These are phyloP conservation scores for Zoanthus gigantus DNA, from an alignment of 92 coral and sea anemone species.

Conservation along the genomic window DNA sequence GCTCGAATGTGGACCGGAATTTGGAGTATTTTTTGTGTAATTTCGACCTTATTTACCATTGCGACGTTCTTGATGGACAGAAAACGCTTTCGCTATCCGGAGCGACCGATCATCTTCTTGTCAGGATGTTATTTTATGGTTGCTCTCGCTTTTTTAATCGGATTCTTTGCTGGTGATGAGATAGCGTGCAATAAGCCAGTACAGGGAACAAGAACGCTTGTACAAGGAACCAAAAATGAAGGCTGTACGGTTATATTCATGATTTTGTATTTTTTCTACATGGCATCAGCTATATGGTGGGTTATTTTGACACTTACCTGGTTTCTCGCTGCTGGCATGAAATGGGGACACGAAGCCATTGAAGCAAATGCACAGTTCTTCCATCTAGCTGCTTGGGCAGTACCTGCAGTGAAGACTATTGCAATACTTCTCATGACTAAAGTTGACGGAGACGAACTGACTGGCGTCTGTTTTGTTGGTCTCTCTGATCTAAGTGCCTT, in stretches of 20 bases:
- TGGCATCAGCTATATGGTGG: conserved; percentile 99
- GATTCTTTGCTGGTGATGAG: conserved; percentile 89
- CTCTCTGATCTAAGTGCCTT: conserved; percentile 88
- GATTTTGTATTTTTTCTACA: conserved; percentile 97
- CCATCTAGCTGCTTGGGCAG: conserved; percentile 99
- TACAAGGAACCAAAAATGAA: conserved; percentile 96
- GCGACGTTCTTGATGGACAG: conserved; percentile 93
- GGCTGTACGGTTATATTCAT: conserved; percentile 97
- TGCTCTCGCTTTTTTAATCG: conserved; percentile 86
- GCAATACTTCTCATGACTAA: conserved; percentile 94
- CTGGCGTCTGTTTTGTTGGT: conserved; percentile 99
- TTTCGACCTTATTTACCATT: conserved; percentile 92
- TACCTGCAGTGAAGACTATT: conserved; percentile 98
- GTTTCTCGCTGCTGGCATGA: conserved; percentile 98
- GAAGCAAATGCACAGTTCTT: conserved; percentile 99
- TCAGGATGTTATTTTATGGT: conserved; percentile 99
- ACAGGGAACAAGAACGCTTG: conserved; percentile 68
- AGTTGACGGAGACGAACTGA: conserved; percentile 97
- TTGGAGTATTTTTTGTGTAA: conserved; percentile 89
- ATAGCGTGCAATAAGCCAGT: conserved; percentile 87
- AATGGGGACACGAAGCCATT: conserved; percentile 99
- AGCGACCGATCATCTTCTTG: conserved; percentile 95
- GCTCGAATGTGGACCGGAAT: conserved; percentile 97
- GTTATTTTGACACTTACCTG: conserved; percentile 96
- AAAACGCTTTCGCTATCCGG: conserved; percentile 98